Percentiles rank a stretch among this genome's conserved stretches.
These are phyloP conservation scores for Potorous gilbertii DNA, from an alignment of 2,797 vertebrate species.

Conservation along the genomic window DNA sequence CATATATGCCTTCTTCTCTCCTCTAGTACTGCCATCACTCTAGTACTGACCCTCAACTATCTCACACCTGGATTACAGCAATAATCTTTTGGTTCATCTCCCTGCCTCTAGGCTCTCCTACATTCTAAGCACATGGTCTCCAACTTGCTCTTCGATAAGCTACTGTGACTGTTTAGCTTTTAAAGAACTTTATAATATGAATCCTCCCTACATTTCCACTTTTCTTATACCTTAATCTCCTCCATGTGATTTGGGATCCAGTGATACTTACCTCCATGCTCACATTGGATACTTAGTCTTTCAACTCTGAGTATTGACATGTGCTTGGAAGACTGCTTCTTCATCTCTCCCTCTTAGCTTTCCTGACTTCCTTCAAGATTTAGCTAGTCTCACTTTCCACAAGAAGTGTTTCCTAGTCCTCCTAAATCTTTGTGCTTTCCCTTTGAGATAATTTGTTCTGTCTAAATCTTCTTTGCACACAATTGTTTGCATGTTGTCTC, in stretches of 20 bases:
- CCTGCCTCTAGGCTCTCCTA: too few species aligned
- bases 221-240: neutral
- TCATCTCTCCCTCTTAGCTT: too few species aligned
- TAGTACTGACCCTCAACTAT: neutral
- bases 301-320: too few species aligned
- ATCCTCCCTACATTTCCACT: neutral
- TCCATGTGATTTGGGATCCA: neutral
- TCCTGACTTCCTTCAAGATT: too few species aligned
- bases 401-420: too few species aligned
- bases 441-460: too few species aligned
- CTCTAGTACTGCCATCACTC: neutral
- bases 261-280: neutral
- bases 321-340: too few species aligned
- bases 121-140: neutral
- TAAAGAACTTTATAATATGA: neutral
- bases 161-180: neutral
- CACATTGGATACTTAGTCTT: neutral
- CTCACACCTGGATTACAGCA: neutral
- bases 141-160: neutral
- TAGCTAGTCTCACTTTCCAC: too few species aligned
- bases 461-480: too few species aligned
- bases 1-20: neutral
- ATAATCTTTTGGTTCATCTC: neutral
- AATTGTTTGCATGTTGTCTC: too few species aligned
- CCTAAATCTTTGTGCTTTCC: too few species aligned